Conservation (phyloP, 37 sponge, comb jelly and placozoan genomes). For the Sycon ciliatum region DNA sequence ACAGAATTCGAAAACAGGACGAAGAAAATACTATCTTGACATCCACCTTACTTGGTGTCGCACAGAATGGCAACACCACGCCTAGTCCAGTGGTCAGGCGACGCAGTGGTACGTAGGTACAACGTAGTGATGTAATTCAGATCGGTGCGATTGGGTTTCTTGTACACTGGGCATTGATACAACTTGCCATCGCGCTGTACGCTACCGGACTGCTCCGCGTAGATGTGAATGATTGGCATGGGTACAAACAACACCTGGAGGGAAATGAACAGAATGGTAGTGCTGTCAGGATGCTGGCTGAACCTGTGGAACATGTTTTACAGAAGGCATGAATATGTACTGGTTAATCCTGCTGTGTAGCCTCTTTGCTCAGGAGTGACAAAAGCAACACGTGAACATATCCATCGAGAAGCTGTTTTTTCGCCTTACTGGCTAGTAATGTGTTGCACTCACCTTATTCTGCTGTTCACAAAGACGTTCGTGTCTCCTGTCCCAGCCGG, state of each 20-base stretch:
- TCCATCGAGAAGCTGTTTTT: too few relatives aligned
- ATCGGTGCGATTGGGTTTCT: slow-evolving; percentile 93
- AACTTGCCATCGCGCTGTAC: slow-evolving; percentile 61
- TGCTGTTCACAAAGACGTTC: slow-evolving; percentile 64
- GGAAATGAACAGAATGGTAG: too few relatives aligned
- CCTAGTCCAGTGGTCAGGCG: slow-evolving; percentile 89
- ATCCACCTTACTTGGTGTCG: slow-evolving; percentile 73
- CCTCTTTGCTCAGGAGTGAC: too few relatives aligned
- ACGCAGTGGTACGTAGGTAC: slow-evolving; percentile 52
- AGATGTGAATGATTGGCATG: slow-evolving; percentile 86
- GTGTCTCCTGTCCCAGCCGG: slow-evolving; percentile 91
- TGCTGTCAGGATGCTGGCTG: too few relatives aligned
- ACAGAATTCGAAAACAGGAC: neutral
- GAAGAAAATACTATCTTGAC: neutral
- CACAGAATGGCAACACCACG: slow-evolving; percentile 93
- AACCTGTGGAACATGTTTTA: too few relatives aligned
- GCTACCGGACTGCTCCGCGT: slow-evolving; percentile 62
- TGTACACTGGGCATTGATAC: slow-evolving; percentile 96
- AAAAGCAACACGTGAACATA: too few relatives aligned
- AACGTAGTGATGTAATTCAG: slow-evolving; percentile 88
- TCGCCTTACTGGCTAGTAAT: too few relatives aligned
- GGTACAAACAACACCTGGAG: slow-evolving; percentile 72
- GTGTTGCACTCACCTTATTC: too few relatives aligned
- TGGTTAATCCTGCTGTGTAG: too few relatives aligned
- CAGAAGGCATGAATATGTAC: too few relatives aligned